A percentile compares a stretch with the other conserved stretches of the same genome.
Conservation (phyloP, 1,140 invertebrate species). For the Solenopsis invicta region DNA sequence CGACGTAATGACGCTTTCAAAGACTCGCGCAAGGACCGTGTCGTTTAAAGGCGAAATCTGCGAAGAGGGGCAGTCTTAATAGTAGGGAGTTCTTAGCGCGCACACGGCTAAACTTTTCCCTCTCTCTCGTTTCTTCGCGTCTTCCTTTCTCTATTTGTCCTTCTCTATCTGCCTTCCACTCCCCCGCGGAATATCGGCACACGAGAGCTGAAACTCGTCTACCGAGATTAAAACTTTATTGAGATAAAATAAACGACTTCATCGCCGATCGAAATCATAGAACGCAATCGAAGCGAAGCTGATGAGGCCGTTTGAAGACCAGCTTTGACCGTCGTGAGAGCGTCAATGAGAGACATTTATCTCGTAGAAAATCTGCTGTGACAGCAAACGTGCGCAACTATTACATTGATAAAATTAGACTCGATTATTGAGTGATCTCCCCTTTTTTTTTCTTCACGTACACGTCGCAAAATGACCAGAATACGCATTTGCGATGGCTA, state of each 20-base stretch:
- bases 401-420: neutral
- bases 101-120: conserved; percentile 45
- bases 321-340: conserved; percentile 18
- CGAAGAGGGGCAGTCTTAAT: conserved; percentile 7
- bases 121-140: neutral
- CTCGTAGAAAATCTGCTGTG: neutral
- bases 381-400: neutral
- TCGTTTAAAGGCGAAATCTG: conserved; percentile 43
- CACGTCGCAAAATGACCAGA: conserved; percentile 12
- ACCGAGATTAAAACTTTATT: conserved; percentile 56
- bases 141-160: neutral
- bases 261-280: conserved; percentile 35
- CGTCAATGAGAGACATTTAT: conserved; percentile 16
- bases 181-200: conserved; percentile 19
- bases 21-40: conserved; percentile 25
- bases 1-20: conserved; percentile 33
- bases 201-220: conserved; percentile 38
- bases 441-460: neutral
- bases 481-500: conserved; percentile 2
- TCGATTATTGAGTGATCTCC: conserved; percentile 6
- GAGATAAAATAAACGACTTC: conserved; percentile 52
- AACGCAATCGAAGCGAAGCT: neutral
- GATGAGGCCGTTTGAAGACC: conserved; percentile 28
- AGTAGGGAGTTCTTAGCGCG: conserved; percentile 37
- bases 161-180: neutral